Evolutionary conservation across 2,888 invertebrate species (phyloP).

Genomic region (Calephelis perditalis): DNA sequence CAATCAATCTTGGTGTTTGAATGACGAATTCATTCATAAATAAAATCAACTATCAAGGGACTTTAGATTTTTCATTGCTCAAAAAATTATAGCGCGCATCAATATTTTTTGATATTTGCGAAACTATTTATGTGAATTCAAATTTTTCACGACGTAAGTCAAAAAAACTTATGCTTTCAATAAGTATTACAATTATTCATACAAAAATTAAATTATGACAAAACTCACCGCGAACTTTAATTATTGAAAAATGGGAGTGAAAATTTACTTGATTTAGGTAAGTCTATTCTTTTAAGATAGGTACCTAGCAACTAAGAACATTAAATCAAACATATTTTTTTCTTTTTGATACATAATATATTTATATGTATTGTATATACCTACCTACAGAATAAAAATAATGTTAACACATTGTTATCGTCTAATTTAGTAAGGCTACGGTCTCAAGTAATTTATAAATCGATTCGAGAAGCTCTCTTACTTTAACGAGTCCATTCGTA

Average conservation of each 20-base stretch:
- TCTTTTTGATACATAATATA: neutral
- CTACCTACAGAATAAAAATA: neutral
- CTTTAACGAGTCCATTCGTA: slow-evolving; percentile 1
- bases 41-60: neutral
- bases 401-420: neutral
- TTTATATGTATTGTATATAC: neutral
- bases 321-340: neutral
- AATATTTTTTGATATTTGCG: neutral
- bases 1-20: slow-evolving; percentile 7
- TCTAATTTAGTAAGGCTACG: neutral
- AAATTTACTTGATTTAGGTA: neutral
- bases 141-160: neutral
- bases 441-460: slow-evolving; percentile 8
- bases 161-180: neutral
- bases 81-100: neutral
- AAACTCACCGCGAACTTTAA: neutral
- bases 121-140: neutral
- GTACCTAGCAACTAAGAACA: neutral
- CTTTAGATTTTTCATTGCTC: neutral
- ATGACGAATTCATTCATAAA: neutral
- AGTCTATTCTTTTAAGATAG: neutral
- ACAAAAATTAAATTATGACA: slow-evolving; percentile 11
- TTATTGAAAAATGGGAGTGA: neutral
- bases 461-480: slow-evolving; percentile 3
- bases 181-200: neutral